These are phyloP conservation scores for Vulpes vulpes DNA, from an alignment of 2,113 vertebrate species.

Conservation along the genomic window DNA sequence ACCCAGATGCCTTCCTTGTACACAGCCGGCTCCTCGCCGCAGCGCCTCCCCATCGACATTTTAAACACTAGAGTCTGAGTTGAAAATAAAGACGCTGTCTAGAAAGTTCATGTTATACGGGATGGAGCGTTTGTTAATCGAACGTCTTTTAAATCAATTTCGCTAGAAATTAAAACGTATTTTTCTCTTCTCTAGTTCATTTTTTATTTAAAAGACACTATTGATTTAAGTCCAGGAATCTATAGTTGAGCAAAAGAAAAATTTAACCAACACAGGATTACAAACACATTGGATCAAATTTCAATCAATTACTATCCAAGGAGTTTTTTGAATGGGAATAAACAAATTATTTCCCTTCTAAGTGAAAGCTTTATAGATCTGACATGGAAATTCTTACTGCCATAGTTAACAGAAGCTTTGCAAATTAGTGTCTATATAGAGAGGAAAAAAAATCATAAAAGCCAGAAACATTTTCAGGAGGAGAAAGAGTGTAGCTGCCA, in stretches of 20 bases:
- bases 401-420: conserved; percentile 59
- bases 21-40: background rate
- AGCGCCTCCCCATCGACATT: background rate
- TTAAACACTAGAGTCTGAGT: background rate
- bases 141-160: conserved; percentile 54
- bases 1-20: background rate
- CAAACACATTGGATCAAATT: conserved; percentile 67
- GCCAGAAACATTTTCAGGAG: conserved; percentile 57
- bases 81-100: conserved; percentile 35
- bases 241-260: conserved; percentile 58
- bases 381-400: conserved; percentile 63
- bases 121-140: conserved; percentile 23
- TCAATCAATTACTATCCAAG: conserved; percentile 69
- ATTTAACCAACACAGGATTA: conserved; percentile 64
- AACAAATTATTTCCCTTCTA: conserved; percentile 68
- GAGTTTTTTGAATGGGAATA: conserved; percentile 65
- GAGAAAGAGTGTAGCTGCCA: conserved; percentile 34
- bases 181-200: conserved; percentile 48
- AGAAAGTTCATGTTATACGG: background rate
- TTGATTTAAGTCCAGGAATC: conserved; percentile 51
- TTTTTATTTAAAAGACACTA: conserved; percentile 72
- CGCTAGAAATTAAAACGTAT: conserved; percentile 66
- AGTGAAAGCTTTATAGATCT: conserved; percentile 60
- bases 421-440: conserved; percentile 47
- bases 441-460: conserved; percentile 58